Evolutionary conservation across 2,888 invertebrate species (phyloP), one percentile per base, ranked within the genome.

Genomic region (Invenusta paracnida): DNA sequence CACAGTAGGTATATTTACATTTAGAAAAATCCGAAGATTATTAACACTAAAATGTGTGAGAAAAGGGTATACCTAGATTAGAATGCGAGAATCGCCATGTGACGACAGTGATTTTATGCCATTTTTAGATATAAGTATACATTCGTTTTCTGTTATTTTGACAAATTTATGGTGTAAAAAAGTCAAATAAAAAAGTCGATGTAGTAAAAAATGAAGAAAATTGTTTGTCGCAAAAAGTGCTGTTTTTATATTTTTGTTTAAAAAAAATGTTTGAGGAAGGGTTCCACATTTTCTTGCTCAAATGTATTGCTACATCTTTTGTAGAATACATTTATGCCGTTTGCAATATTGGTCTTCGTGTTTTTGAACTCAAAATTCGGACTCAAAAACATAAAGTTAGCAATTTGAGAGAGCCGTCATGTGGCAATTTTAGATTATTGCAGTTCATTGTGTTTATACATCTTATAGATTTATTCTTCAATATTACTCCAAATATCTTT

Each of bases 301-400:
- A 48, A 48, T 48, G 48, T 48, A 48, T 48, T 48, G 48, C 48
- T 48, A 48, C 48, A 48, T 48, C 48, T 48, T n/a, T 48, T 48
- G 48, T 48, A 48, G 48, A 48, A 5, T 48, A 48, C 48, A 48
- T 48, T 48, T 48, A 48, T 48, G 48, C 48, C 48, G 48, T 48
- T n/a, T 48, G 48, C 48, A 48, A 48, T 48, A 48, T 48, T 48
- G 48, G 48, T 48, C 48, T 48, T n/a, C 48, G 5, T 48, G 48
- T 48, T 48, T 48, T 48, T 48, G 48, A 48, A 17, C 48, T 48
- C 48, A 17, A 48, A 48, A 48, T 48, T 48, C 5, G 48, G 5
- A 48, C 48, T 48, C 48, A 73, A 73, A 73, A 73, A 73, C 73
- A 73, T 23, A 73, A 73, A 23, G 27, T 73, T 73, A 73, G 73